Base-by-base conservation (phyloP, 2,888 invertebrate species). In the Hirtodrosophila alboralis region DNA sequence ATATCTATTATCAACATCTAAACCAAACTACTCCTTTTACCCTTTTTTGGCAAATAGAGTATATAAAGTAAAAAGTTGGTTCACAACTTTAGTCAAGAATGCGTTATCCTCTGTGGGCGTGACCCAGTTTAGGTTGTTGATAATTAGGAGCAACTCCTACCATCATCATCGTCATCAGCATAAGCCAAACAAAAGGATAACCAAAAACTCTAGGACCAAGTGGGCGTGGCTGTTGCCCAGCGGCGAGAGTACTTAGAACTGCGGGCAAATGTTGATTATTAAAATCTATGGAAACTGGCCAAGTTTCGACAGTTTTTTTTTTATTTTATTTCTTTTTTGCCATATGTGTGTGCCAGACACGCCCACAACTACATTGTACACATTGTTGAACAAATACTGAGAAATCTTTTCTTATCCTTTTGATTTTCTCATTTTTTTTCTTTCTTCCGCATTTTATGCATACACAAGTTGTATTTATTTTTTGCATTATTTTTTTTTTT, bases 351-450 rank as follows among this genome's bases (percentile, higher is more conserved):
- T 53, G 31, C 16, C 3, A 3, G 65, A 44, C 60, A 57, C 71
- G 61, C 74, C 66, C 49, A 43, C 36, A 33, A 54, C n/a, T n/a
- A 26, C 26, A 48, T 33, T 21, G 34, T 9, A 6, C 26, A 34
- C 18, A 40, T 18, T 31, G 41, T 33, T 13, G 30, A 3, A 23
- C 5, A 21, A 40, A 49, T 53, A 26, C 44, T n/a, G 37, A 59
- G 53, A 64, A 66, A 41, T 48, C 49, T 43, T 48, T 51, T 38
- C 21, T 14, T 56, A 51, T 73, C 59, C 70, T 71, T 67, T 9
- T 18, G 3, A 30, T 37, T 68, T 72, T 60, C 58, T 60, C 43
- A 59, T 60, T 51, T 37, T 7, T 7, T 40, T 13, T 16, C 1
- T 18, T 7, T 27, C 4, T 36, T n/a, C n/a, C 18, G 23, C 7